Conservation (phyloP, 2,113 vertebrate genomes). For the Syrmaticus mikado region DNA sequence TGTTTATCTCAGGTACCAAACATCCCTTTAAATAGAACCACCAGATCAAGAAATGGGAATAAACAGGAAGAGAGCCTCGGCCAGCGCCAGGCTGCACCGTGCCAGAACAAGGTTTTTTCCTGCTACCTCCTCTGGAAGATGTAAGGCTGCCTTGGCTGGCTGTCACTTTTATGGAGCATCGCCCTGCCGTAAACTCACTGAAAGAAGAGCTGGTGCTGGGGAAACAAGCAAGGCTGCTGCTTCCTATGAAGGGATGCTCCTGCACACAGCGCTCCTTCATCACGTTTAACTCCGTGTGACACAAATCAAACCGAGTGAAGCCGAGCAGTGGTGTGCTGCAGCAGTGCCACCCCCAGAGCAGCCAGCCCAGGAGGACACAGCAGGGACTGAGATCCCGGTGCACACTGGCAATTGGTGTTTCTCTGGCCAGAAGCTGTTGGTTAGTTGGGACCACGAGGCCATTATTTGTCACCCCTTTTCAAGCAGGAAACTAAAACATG, state of each 20-base stretch:
- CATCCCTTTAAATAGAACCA: slow-evolving; percentile 52
- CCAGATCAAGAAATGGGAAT: background rate
- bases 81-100: background rate
- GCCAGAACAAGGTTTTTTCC: background rate
- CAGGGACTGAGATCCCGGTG: background rate
- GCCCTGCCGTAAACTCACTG: background rate
- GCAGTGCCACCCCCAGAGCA: background rate
- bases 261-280: background rate
- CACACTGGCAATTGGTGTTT: background rate
- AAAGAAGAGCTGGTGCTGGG: background rate
- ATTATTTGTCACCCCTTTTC: background rate
- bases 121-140: background rate
- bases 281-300: background rate
- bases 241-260: background rate
- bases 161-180: background rate
- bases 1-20: slow-evolving; percentile 25
- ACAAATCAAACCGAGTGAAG: background rate
- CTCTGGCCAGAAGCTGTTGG: background rate
- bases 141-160: background rate
- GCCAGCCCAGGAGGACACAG: background rate
- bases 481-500: background rate
- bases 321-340: background rate
- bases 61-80: slow-evolving; percentile 13
- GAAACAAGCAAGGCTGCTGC: background rate
- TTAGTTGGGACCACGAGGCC: background rate